These are phyloP conservation scores for Gobio gobio DNA, from an alignment of 2,113 vertebrate genomes.

Conservation along the genomic window DNA sequence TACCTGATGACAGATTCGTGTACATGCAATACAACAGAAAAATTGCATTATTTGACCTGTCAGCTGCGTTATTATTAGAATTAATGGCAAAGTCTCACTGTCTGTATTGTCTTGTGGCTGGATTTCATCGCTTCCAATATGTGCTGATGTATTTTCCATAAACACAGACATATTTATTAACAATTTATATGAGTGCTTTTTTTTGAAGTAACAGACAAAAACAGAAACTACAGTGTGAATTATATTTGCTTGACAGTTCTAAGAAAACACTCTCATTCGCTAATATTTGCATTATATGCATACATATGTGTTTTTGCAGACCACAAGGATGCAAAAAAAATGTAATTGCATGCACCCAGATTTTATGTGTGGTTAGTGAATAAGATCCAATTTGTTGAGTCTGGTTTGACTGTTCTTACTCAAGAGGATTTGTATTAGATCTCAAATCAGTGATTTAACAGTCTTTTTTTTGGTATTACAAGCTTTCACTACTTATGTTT, in stretches of 20 bases:
- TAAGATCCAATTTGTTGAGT: neutral
- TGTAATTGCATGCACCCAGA: too few species aligned
- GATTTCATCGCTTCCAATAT: slow-evolving; percentile 58
- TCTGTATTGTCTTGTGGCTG: slow-evolving; percentile 45
- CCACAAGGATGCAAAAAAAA: too few species aligned
- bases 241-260: neutral
- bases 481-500: neutral
- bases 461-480: too few species aligned
- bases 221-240: neutral
- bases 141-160: slow-evolving; percentile 52
- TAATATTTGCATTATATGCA: neutral
- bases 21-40: slow-evolving; percentile 24
- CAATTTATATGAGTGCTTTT: neutral
- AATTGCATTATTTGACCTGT: slow-evolving; percentile 48
- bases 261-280: neutral
- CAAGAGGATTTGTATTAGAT: neutral
- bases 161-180: slow-evolving; percentile 4
- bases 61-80: slow-evolving; percentile 48
- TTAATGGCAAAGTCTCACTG: slow-evolving; percentile 47
- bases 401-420: neutral
- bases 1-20: slow-evolving; percentile 36
- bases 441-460: neutral
- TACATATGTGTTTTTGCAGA: neutral
- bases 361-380: neutral
- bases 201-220: neutral